Evolutionary conservation across 2,113 vertebrate species (phyloP), one percentile per base, ranked within the genome.

Genomic region (Geococcyx californianus): DNA sequence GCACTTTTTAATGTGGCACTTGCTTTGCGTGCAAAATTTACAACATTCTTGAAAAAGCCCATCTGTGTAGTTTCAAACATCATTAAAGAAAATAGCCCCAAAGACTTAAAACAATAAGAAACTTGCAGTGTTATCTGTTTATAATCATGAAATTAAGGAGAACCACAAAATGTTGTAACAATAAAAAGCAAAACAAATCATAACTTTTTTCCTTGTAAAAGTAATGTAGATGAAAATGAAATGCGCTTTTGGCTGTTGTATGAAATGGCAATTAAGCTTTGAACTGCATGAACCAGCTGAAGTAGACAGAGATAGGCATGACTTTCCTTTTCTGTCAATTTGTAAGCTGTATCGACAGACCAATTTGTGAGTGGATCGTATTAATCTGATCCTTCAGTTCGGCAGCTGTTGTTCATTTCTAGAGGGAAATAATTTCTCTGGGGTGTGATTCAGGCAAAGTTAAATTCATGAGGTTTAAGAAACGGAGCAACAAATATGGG

Each of bases 281-380:
- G 36, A 72, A 45, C 47, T 63, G 33, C 40, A 4, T 11, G 31
- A 74, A 23, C 4, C 1, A 1, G n/a, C 33, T 60, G 29, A 90
- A 74, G n/a, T 21, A 54, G 38, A 47, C 59, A 56, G 74, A 82
- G 18, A 26, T 56, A 31, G 62, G 34, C 23, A 24, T 52, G 64
- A 69, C 75, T 84, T 93, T 52, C 44, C 62, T 91, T 94, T 92
- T 86, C 6, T 23, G 33, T 83, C 79, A 44, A 28, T 94, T 93
- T 85, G 66, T 95, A 80, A 90, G 58, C 73, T 86, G n/a, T 91
- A 91, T 77, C 93, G 91, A 74, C 68, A 92, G 76, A 95, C 45
- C 64, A 79, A 38, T 95, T 85, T 91, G 62, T 78, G 90, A 83
- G 49, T 59, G 89, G 45, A 73, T 85, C 2, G 5, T 89, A 49